phyloP scores from a whole-genome alignment of 2,888 invertebrate species.

The Griposia aprilina region DNA sequence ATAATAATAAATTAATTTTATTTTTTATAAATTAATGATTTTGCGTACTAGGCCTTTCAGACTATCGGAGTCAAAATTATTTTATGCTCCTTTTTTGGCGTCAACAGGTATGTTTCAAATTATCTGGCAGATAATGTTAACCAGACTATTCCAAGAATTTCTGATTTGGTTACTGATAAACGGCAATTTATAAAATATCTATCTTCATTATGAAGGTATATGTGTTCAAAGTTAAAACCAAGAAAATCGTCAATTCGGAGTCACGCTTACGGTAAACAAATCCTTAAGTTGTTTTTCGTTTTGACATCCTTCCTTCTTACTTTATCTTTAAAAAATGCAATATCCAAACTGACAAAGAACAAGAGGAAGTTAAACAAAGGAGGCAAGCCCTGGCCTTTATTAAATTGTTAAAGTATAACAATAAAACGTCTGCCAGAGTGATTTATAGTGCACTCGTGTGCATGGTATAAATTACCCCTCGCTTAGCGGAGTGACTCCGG shows the following conservation, averaged over 20 bases:
- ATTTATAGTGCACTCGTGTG: constrained; percentile 63
- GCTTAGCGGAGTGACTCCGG: constrained; percentile 17
- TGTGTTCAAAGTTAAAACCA: not conserved
- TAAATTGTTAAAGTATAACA: constrained; percentile 45
- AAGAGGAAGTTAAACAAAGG: constrained; percentile 35
- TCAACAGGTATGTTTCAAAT: not conserved
- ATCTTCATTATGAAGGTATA: not conserved
- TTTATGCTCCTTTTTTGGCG: no score
- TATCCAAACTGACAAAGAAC: constrained; percentile 27
- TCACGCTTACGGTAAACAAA: not conserved
- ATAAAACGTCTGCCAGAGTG: constrained; percentile 28
- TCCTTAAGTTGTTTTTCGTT: not conserved
- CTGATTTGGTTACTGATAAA: not conserved
- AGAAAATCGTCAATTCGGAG: not conserved
- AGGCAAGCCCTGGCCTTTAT: constrained; percentile 28
- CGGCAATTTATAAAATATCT: no score
- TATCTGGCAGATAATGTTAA: not conserved
- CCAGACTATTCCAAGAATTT: not conserved
- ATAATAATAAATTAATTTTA: no score
- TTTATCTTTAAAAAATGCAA: constrained; percentile 31
- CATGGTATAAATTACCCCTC: constrained; percentile 57
- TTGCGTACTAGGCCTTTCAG: no score
- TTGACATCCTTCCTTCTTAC: not conserved
- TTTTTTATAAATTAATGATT: no score
- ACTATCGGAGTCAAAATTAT: no score